Conservation (phyloP, 2,113 vertebrate genomes). For the Baryphthengus martii region DNA sequence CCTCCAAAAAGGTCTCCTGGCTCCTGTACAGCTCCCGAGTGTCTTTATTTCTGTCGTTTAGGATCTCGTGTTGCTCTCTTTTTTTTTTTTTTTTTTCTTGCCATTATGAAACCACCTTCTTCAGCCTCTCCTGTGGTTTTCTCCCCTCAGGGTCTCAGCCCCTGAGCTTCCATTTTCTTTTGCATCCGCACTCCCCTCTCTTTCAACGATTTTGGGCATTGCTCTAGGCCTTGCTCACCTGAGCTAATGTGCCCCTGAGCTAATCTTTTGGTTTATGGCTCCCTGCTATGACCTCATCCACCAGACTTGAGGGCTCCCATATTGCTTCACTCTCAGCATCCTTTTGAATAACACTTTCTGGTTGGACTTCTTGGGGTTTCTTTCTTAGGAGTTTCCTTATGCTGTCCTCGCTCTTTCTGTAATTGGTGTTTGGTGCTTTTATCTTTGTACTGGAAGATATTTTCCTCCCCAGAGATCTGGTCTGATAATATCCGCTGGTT, state of each 20-base stretch:
- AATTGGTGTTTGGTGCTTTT: neutral
- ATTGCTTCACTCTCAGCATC: neutral
- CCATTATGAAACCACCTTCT: accelerated
- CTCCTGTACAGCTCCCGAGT: accelerated
- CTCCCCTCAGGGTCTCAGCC: neutral
- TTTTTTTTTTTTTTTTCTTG: too few relatives aligned
- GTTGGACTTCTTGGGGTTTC: neutral
- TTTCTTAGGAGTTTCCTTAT: neutral
- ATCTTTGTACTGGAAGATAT: neutral
- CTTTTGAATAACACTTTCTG: neutral
- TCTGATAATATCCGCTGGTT: neutral
- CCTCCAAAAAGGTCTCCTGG: neutral
- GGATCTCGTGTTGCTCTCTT: accelerated
- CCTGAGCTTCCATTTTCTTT: accelerated
- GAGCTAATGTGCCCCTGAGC: too few relatives aligned
- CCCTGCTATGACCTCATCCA: accelerated
- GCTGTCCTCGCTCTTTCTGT: neutral
- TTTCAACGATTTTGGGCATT: too few relatives aligned
- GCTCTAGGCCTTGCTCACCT: too few relatives aligned
- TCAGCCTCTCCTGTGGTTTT: neutral
- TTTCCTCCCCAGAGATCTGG: neutral
- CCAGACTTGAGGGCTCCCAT: neutral
- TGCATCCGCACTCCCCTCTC: too few relatives aligned
- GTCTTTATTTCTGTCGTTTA: neutral
- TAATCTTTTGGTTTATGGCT: neutral